phyloP scores from a whole-genome alignment of 2,888 invertebrate genomes.

The Resseliella maxima region DNA sequence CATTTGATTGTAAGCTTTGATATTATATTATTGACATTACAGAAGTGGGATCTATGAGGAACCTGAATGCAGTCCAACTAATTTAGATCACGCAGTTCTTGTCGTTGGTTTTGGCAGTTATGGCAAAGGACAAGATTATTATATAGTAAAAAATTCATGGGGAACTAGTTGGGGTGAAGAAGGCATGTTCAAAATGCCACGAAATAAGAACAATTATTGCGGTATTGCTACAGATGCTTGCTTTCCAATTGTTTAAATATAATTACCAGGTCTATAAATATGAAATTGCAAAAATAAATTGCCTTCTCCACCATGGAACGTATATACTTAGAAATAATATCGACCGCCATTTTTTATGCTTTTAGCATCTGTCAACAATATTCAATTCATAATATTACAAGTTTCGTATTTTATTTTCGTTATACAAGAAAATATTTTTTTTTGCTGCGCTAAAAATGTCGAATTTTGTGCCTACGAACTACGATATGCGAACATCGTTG shows the following conservation, averaged over 20 bases:
- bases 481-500: no score
- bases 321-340: no score
- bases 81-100: conserved; percentile 57
- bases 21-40: conserved; percentile 54
- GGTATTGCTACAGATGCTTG: conserved; percentile 82
- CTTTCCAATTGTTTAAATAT: conserved; percentile 78
- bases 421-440: no score
- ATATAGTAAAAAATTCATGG: conserved; percentile 70
- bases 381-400: no score
- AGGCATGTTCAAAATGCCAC: conserved; percentile 83
- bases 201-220: conserved; percentile 82
- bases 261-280: conserved; percentile 62
- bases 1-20: no score
- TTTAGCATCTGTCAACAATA: no score
- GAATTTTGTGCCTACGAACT: no score
- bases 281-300: no score
- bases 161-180: conserved; percentile 80
- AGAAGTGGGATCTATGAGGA: conserved; percentile 57
- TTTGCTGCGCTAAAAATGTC: no score
- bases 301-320: no score
- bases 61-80: conserved; percentile 47
- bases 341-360: no score
- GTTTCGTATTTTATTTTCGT: no score
- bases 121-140: conserved; percentile 58
- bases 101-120: conserved; percentile 59